Evolutionary conservation across 2,113 vertebrate genomes (phyloP), one percentile per base, ranked within the genome.

Genomic region (Zapornia atra): DNA sequence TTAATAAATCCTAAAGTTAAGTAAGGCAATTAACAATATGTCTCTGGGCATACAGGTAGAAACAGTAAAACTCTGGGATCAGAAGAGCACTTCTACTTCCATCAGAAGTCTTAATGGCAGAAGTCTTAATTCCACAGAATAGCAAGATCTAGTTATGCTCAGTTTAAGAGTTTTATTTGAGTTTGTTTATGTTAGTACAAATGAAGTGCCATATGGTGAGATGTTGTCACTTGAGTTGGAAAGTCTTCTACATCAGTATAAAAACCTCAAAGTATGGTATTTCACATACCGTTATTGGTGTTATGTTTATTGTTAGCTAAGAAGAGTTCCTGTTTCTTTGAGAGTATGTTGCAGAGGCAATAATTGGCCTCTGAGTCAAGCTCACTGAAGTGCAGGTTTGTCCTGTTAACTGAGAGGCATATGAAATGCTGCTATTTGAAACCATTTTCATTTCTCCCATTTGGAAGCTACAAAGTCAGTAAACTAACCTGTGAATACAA

Each of bases 291-390:
- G 84, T 22, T 82, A 63, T 79, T 87, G 33, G 53, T 96, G 34
- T 92, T 95, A 75, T 5, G 50, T 96, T 93, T 96, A 42, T 9
- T 65, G 29, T 85, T 94, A 89, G 31, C 48, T 90, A 81, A 57
- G 42, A 40, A 72, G 63, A 88, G 22, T n/a, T 94, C 51, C 3
- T 61, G 9, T 88, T 88, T 95, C 51, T 57, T 42, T 16, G 28
- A 91, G 60, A 57, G 54, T 15, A 46, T 28, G n/a, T 11, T 75
- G 8, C 24, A 82, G 76, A 86, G 51, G 28, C 24, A 13, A 13
- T 78, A 21, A 48, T 82, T 85, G 31, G 13, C 3, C 25, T 79
- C 81, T 73, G 51, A 66, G 17, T 61, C 21, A 66, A 28, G 20
- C 7, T 75, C 2, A 5, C 26, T 48, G 57, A 57, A 63, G 9